These are phyloP conservation scores for Drosophila tripunctata DNA, from an alignment of 2,888 invertebrate genomes.

Conservation along the genomic window DNA sequence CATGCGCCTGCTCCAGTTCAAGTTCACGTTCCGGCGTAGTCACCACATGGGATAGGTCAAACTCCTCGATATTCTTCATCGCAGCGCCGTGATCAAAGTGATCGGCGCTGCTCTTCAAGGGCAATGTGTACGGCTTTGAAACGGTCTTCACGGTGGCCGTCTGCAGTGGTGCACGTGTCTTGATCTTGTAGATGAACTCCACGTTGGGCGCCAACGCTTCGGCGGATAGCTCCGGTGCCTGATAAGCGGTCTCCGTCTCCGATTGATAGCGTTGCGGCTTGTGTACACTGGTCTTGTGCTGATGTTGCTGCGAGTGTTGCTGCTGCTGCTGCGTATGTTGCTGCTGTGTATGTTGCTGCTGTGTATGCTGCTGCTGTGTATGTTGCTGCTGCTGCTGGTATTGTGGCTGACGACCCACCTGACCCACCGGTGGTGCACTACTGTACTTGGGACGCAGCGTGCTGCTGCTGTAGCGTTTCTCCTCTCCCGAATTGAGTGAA, in stretches of 20 bases:
- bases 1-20: conserved; percentile 58
- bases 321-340: conserved; percentile 25
- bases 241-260: conserved; percentile 76
- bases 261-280: conserved; percentile 62
- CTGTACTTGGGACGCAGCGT: conserved; percentile 81
- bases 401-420: conserved; percentile 20
- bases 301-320: conserved; percentile 18
- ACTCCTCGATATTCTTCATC: conserved; percentile 82
- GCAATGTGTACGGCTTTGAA: conserved; percentile 78
- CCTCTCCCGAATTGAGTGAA: conserved; percentile 46
- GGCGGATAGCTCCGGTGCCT: conserved; percentile 57
- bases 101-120: conserved; percentile 66
- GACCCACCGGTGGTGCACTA: conserved; percentile 21
- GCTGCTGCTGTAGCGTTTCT: conserved; percentile 72
- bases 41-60: conserved; percentile 82
- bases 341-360: conserved; percentile 33
- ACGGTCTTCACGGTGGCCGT: conserved; percentile 82
- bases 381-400: conserved; percentile 31
- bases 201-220: conserved; percentile 82
- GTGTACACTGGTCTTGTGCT: not conserved
- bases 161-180: conserved; percentile 81
- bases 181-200: conserved; percentile 83
- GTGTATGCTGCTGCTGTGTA: conserved; percentile 2
- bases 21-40: conserved; percentile 66
- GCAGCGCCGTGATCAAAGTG: conserved; percentile 83